Conservation (phyloP, 1,140 invertebrate species). For the Vanessa atalanta region DNA sequence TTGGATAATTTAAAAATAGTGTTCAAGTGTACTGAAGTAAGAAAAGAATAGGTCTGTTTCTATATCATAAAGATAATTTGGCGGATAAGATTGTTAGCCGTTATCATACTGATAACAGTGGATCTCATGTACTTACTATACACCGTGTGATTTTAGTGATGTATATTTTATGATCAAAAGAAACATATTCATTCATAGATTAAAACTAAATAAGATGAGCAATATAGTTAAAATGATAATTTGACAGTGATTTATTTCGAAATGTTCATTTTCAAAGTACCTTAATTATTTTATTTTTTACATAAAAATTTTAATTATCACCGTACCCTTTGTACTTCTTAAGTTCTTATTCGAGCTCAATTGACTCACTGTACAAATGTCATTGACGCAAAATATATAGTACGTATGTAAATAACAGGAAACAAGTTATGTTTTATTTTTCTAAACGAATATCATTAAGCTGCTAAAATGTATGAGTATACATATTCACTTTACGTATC, state of each 20-base stretch:
- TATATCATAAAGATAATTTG: conserved; percentile 28
- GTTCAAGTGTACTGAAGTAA: not conserved
- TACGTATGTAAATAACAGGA: conserved; percentile 21
- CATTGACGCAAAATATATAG: conserved; percentile 39
- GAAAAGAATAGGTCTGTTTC: conserved; percentile 10
- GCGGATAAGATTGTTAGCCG: conserved; percentile 55
- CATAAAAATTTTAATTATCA: conserved; percentile 37
- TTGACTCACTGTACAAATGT: conserved; percentile 37
- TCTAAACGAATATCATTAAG: not conserved
- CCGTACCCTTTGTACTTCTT: conserved; percentile 16
- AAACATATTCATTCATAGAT: not conserved
- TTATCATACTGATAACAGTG: conserved; percentile 63
- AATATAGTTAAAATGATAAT: no score
- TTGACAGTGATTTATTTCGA: no score
- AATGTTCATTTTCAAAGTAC: not conserved
- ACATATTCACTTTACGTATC: not conserved
- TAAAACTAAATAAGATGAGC: no score
- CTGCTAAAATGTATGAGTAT: not conserved
- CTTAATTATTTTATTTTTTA: conserved; percentile 6
- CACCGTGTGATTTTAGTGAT: not conserved
- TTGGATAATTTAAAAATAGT: not conserved
- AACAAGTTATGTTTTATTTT: conserved; percentile 21
- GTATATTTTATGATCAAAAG: not conserved
- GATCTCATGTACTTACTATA: conserved; percentile 41
- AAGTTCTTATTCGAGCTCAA: conserved; percentile 15